Conservation (phyloP, 2,113 vertebrate species). For the Melanerpes formicivorus region DNA sequence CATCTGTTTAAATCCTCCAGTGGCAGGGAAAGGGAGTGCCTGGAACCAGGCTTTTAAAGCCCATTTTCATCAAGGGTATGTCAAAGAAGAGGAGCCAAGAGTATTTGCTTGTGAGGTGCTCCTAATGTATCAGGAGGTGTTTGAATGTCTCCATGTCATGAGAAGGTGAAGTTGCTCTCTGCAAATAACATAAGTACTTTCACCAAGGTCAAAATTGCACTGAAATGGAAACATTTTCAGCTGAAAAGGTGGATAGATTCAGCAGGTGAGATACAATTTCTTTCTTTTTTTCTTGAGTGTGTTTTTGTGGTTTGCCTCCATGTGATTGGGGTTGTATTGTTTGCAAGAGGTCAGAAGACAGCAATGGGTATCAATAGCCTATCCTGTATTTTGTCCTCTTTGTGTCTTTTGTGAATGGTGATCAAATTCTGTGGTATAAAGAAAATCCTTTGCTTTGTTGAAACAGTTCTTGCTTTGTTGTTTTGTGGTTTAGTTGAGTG, state of each 20-base stretch:
- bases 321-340: not conserved
- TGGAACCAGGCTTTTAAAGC: not conserved
- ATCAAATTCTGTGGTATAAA: not conserved
- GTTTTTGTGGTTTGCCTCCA: fast-evolving
- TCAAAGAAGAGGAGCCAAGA: not conserved
- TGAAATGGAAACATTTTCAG: no score
- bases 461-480: not conserved
- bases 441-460: not conserved
- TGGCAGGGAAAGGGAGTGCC: not conserved
- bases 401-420: not conserved
- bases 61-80: not conserved
- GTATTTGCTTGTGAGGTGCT: fast-evolving
- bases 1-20: not conserved
- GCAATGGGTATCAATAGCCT: fast-evolving
- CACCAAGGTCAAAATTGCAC: fast-evolving
- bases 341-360: not conserved
- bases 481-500: not conserved
- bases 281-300: not conserved
- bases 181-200: not conserved
- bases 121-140: not conserved
- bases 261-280: not conserved
- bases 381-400: not conserved
- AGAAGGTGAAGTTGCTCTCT: fast-evolving
- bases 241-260: not conserved
- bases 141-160: fast-evolving